phyloP scores from a whole-genome alignment of 2,113 vertebrate species.

The Hippopotamus amphibius region DNA sequence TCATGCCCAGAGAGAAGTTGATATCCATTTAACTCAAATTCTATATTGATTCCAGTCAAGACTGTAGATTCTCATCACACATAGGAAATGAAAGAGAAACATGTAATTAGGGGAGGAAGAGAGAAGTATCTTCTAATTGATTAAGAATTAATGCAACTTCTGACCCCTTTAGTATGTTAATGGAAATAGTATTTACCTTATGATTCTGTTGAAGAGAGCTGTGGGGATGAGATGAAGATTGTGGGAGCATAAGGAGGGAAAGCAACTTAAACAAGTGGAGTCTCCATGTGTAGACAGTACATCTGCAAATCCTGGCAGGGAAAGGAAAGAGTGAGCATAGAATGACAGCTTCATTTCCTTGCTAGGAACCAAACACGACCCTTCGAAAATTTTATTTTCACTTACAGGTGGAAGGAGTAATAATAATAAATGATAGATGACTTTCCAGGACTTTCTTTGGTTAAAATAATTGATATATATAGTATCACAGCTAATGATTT shows the following conservation, averaged over 20 bases:
- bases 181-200: not conserved
- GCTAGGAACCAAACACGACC: not conserved
- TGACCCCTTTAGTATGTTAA: not conserved
- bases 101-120: not conserved
- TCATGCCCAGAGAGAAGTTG: not conserved
- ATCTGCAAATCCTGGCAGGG: not conserved
- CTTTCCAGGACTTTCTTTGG: not conserved
- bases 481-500: not conserved
- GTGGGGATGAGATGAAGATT: not conserved
- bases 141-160: not conserved
- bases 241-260: not conserved
- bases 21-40: not conserved
- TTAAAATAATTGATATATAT: not conserved
- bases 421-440: not conserved
- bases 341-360: not conserved
- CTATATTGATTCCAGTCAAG: constrained; percentile 15
- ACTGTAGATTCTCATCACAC: not conserved
- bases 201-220: not conserved
- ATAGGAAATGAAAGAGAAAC: not conserved
- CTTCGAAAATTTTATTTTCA: not conserved
- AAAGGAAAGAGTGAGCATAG: not conserved
- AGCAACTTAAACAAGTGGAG: fast-evolving
- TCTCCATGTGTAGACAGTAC: not conserved
- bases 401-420: not conserved
- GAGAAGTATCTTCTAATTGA: not conserved